phyloP scores from a whole-genome alignment of 92 coral and sea anemone species.

The Porites rus region DNA sequence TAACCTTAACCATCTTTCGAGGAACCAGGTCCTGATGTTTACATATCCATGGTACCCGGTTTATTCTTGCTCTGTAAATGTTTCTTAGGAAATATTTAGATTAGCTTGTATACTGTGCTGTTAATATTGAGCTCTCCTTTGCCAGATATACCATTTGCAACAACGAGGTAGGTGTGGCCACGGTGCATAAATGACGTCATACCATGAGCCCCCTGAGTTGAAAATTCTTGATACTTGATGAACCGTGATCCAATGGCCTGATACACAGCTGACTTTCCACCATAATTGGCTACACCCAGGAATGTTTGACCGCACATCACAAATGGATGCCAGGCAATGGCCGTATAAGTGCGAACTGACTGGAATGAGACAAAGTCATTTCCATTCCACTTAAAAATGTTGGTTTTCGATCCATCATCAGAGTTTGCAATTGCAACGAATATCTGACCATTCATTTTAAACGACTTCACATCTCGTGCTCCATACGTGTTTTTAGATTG shows the following conservation, averaged over 20 bases:
- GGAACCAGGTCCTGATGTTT: no score
- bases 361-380: constrained; percentile 32
- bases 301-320: constrained; percentile 53
- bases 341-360: constrained; percentile 36
- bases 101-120: no score
- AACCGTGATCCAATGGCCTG: constrained; percentile 62
- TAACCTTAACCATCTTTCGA: no score
- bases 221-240: constrained; percentile 44
- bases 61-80: no score
- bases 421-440: not conserved
- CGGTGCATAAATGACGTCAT: constrained; percentile 39
- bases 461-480: constrained; percentile 31
- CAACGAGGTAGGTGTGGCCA: constrained; percentile 19
- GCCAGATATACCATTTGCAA: no score
- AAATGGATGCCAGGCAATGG: constrained; percentile 24
- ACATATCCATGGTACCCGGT: no score
- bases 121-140: no score
- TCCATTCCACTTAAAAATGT: constrained; percentile 45
- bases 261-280: constrained; percentile 42
- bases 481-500: constrained; percentile 20
- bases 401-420: not conserved
- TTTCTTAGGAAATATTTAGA: no score
- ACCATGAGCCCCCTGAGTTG: constrained; percentile 43
- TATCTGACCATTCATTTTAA: constrained; percentile 28
- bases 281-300: constrained; percentile 40